Conservation (phyloP, 2,797 vertebrate species). For the Sylvia borin region DNA sequence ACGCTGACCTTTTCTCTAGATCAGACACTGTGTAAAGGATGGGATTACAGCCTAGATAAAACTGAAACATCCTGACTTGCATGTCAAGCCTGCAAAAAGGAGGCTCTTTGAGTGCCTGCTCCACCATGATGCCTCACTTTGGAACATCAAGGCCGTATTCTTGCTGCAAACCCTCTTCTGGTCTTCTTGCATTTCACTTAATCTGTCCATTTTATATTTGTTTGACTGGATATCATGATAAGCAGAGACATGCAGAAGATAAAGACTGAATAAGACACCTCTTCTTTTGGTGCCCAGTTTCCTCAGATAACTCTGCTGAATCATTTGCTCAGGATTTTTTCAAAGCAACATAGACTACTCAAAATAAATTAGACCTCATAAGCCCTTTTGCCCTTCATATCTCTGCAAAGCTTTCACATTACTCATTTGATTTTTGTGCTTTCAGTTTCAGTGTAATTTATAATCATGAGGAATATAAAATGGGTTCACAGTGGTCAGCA, state of each 20-base stretch:
- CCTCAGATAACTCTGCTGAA: conserved; percentile 32
- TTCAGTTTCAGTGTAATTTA: background rate
- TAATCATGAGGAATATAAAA: background rate
- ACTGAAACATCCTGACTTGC: background rate
- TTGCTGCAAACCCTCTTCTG: background rate
- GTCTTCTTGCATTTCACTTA: background rate
- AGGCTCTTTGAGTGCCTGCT: background rate
- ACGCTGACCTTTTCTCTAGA: background rate
- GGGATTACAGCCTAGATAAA: conserved; percentile 1
- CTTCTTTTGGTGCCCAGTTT: background rate
- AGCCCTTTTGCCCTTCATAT: background rate
- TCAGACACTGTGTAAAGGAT: background rate
- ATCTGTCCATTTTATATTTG: background rate
- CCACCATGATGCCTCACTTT: background rate
- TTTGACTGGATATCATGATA: background rate
- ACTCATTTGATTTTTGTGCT: background rate
- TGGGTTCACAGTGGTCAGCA: background rate
- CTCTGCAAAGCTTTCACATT: background rate
- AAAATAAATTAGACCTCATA: background rate
- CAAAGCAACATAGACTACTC: background rate
- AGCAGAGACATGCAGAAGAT: background rate
- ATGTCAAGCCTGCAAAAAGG: background rate
- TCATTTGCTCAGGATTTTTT: conserved; percentile 20
- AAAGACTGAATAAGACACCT: background rate
- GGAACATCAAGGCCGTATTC: background rate